A percentile compares a stretch with the other conserved stretches of the same genome.
phyloP scores from a whole-genome alignment of 2,888 invertebrate species.

The Andrena minutula region DNA sequence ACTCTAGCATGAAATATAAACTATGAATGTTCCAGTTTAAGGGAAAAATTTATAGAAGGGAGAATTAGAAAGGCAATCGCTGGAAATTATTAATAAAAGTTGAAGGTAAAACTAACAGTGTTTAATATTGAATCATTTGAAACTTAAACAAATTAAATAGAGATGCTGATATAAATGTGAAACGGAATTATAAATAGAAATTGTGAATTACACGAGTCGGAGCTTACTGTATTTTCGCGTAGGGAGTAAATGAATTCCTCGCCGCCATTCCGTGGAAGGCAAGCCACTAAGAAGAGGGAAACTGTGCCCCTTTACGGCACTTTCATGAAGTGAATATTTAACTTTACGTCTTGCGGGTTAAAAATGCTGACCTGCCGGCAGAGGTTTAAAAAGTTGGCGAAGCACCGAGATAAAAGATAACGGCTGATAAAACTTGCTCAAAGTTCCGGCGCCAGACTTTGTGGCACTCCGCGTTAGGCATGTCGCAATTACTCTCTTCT shows the following conservation, averaged over 20 bases:
- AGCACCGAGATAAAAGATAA: slow-evolving; percentile 73
- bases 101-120: too few species aligned
- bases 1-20: too few species aligned
- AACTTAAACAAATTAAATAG: too few species aligned
- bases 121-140: neutral
- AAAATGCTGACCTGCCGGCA: slow-evolving; percentile 80
- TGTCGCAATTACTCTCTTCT: slow-evolving; percentile 46
- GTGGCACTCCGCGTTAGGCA: slow-evolving; percentile 52
- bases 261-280: slow-evolving; percentile 39
- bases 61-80: too few species aligned
- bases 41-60: too few species aligned
- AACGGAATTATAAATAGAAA: slow-evolving; percentile 25
- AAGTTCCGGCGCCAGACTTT: slow-evolving; percentile 58
- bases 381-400: slow-evolving; percentile 80
- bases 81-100: too few species aligned
- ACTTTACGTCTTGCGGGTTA: slow-evolving; percentile 80
- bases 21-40: too few species aligned
- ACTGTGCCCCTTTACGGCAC: slow-evolving; percentile 76
- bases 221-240: slow-evolving; percentile 26
- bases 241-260: slow-evolving; percentile 67
- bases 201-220: slow-evolving; percentile 49
- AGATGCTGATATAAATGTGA: slow-evolving; percentile 2
- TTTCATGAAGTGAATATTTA: slow-evolving; percentile 80
- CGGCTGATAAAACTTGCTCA: slow-evolving; percentile 71
- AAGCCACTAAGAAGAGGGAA: slow-evolving; percentile 63